These are phyloP conservation scores for Nannoperca obscura DNA, from an alignment of 2,797 vertebrate species.

Conservation along the genomic window DNA sequence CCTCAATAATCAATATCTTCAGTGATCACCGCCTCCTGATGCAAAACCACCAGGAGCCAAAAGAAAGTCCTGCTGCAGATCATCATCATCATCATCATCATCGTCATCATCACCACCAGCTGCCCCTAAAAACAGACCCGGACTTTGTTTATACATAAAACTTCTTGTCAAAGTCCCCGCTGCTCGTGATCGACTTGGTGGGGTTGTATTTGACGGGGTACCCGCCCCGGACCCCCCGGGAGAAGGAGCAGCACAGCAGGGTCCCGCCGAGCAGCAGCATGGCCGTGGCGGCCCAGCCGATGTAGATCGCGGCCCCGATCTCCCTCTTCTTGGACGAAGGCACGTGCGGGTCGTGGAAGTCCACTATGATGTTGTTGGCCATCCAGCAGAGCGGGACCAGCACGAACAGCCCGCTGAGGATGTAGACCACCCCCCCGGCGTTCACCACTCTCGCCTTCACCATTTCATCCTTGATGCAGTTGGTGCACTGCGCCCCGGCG, in stretches of 20 bases:
- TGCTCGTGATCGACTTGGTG: slow-evolving; percentile 83
- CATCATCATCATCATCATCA: no score
- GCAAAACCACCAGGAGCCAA: no score
- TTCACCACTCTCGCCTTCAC: slow-evolving; percentile 87
- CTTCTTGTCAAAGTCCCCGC: slow-evolving; percentile 91
- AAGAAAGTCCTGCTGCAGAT: no score
- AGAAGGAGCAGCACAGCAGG: slow-evolving; percentile 90
- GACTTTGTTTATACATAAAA: slow-evolving; percentile 88
- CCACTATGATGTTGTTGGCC: slow-evolving; percentile 92
- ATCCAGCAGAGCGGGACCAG: slow-evolving; percentile 95
- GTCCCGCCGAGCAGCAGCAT: slow-evolving; percentile 91
- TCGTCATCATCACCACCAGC: no score
- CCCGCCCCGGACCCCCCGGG: slow-evolving; percentile 71
- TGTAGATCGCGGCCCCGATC: slow-evolving; percentile 94
- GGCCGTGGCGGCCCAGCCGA: slow-evolving; percentile 92
- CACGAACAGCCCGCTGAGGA: slow-evolving; percentile 88
- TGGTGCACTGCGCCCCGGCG: slow-evolving; percentile 94
- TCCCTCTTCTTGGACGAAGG: slow-evolving; percentile 89
- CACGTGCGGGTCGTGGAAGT: slow-evolving; percentile 89
- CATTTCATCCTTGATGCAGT: slow-evolving; percentile 86
- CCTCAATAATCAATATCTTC: no score
- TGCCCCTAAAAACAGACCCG: neutral
- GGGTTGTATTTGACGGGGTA: slow-evolving; percentile 89
- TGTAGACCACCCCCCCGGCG: slow-evolving; percentile 88
- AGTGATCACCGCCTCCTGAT: no score